These are phyloP conservation scores for Danio tinwini DNA, from an alignment of 2,797 vertebrate species.

Conservation along the genomic window DNA sequence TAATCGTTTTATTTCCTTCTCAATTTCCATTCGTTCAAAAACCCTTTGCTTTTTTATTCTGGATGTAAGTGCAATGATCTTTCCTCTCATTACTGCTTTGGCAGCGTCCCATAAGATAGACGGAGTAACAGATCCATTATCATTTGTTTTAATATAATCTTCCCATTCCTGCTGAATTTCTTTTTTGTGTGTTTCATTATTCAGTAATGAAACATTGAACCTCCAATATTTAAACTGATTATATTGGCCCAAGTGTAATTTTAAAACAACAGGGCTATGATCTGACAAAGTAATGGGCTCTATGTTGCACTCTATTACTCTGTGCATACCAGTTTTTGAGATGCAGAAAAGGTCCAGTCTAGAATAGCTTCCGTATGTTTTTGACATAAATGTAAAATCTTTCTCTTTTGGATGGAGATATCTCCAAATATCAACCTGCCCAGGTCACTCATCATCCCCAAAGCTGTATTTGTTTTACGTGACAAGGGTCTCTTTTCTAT, in stretches of 20 bases:
- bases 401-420: neutral
- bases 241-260: neutral
- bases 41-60: conserved; percentile 9
- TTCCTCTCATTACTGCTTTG: conserved; percentile 21
- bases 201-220: conserved; percentile 27
- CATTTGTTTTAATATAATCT: conserved; percentile 41
- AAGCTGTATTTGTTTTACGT: neutral
- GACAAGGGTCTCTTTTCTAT: conserved; percentile 4
- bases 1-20: neutral
- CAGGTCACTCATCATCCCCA: neutral
- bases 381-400: conserved; percentile 2
- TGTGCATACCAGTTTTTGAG: neutral
- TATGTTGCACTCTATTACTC: neutral
- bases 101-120: neutral
- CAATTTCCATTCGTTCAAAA: neutral
- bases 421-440: neutral
- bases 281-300: conserved; percentile 2
- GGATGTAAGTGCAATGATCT: conserved; percentile 33
- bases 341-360: conserved; percentile 12
- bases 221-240: conserved; percentile 36
- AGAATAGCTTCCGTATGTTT: neutral
- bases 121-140: conserved; percentile 39
- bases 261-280: neutral
- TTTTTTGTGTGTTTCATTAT: neutral
- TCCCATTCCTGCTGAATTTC: conserved; percentile 34